phyloP scores from a whole-genome alignment of 2,888 invertebrate species.

The Torymus texanus region DNA sequence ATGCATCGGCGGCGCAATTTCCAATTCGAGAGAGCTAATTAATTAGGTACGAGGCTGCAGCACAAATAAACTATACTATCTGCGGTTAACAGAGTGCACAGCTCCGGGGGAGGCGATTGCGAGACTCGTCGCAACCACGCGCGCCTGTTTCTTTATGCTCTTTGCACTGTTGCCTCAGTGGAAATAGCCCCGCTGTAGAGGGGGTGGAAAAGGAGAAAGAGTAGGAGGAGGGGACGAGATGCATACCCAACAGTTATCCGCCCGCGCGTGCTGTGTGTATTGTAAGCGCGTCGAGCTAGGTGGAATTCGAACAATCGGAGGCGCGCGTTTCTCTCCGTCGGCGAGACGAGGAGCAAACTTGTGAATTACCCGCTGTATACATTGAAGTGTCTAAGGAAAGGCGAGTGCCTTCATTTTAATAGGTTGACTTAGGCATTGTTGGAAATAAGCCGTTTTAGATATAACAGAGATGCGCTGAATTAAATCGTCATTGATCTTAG shows the following conservation, averaged over 20 bases:
- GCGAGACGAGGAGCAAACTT: not conserved
- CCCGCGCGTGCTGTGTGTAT: not conserved
- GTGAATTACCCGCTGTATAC: not conserved
- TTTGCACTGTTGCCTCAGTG: too few species aligned
- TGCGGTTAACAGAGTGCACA: too few species aligned
- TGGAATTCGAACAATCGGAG: slow-evolving; percentile 20
- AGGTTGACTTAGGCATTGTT: not conserved
- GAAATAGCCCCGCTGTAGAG: too few species aligned
- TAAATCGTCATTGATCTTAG: too few species aligned
- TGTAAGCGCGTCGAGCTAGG: not conserved
- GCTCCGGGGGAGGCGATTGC: too few species aligned
- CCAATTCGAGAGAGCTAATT: slow-evolving; percentile 14
- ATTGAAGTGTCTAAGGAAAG: slow-evolving; percentile 1
- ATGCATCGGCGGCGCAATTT: not conserved
- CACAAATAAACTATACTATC: too few species aligned
- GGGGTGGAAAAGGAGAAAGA: too few species aligned
- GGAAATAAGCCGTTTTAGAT: not conserved
- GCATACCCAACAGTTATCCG: too few species aligned
- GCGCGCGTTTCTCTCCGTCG: not conserved
- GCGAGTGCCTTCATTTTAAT: not conserved
- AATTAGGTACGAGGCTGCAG: not conserved
- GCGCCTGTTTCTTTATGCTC: too few species aligned
- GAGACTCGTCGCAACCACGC: too few species aligned
- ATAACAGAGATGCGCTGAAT: too few species aligned
- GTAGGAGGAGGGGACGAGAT: too few species aligned